These are phyloP conservation scores for Camponotus vicinus DNA, from an alignment of 1,140 invertebrate genomes.

Conservation along the genomic window DNA sequence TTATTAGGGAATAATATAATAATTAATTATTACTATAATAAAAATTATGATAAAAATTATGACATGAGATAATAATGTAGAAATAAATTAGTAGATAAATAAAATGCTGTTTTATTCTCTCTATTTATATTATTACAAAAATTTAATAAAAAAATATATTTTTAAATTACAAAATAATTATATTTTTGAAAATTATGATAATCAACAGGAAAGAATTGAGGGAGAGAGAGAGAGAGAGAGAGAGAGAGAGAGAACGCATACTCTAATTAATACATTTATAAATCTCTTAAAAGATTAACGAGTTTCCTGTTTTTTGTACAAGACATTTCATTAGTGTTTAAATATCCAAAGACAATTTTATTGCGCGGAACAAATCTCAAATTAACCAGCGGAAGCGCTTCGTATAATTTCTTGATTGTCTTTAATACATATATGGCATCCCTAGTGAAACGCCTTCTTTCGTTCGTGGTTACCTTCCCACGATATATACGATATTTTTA, in stretches of 20 bases:
- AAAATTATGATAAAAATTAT: too few relatives aligned
- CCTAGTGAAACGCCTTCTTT: slow-evolving; percentile 18
- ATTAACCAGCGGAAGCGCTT: slow-evolving; percentile 36
- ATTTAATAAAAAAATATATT: neutral
- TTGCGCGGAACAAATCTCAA: neutral
- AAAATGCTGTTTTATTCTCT: neutral
- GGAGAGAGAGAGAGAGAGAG: too few relatives aligned
- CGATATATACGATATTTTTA: neutral
- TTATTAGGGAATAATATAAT: too few relatives aligned
- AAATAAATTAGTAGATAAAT: neutral
- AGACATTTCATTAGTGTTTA: slow-evolving; percentile 5
- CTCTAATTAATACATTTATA: neutral
- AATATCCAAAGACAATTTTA: neutral
- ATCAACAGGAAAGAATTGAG: neutral
- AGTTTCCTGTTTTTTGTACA: neutral
- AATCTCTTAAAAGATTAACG: neutral
- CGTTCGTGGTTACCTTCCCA: slow-evolving; percentile 17
- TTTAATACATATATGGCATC: slow-evolving; percentile 14
- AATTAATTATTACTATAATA: too few relatives aligned
- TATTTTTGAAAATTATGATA: neutral
- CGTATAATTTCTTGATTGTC: slow-evolving; percentile 55
- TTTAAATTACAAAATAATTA: neutral
- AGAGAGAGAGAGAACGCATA: too few relatives aligned
- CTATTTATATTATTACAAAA: neutral
- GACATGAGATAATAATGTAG: too few relatives aligned